Evolutionary conservation across 2,797 vertebrate genomes (phyloP).

Genomic region (Staurois parvus): DNA sequence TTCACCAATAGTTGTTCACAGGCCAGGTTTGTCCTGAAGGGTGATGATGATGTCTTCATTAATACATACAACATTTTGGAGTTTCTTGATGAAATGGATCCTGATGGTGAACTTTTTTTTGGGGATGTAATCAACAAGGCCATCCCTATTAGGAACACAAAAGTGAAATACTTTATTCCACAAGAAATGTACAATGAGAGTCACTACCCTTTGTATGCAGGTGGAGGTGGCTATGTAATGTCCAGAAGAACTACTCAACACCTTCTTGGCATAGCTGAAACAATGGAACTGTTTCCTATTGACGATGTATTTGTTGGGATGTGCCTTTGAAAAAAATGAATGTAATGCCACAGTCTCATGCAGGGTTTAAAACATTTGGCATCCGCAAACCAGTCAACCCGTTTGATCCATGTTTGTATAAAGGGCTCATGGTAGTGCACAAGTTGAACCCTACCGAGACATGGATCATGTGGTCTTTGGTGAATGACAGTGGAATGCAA

Average conservation of each 20-base stretch:
- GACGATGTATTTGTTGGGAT: slow-evolving; percentile 82
- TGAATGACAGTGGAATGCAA: slow-evolving; percentile 71
- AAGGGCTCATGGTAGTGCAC: slow-evolving; percentile 77
- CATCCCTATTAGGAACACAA: slow-evolving; percentile 75
- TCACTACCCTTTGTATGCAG: slow-evolving; percentile 77
- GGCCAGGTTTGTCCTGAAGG: slow-evolving; percentile 75
- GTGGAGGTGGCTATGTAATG: slow-evolving; percentile 80
- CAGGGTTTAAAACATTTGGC: slow-evolving; percentile 81
- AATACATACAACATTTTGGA: slow-evolving; percentile 77
- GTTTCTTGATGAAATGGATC: slow-evolving; percentile 72
- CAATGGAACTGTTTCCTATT: slow-evolving; percentile 77
- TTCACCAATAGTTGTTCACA: slow-evolving; percentile 69
- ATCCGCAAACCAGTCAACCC: slow-evolving; percentile 73
- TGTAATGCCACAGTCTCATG: slow-evolving; percentile 71
- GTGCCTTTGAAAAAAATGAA: slow-evolving; percentile 77
- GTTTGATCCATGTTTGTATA: slow-evolving; percentile 78
- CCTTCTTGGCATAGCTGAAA: slow-evolving; percentile 68
- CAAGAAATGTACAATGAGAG: slow-evolving; percentile 72
- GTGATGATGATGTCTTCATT: slow-evolving; percentile 79
- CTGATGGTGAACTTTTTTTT: slow-evolving; percentile 74
- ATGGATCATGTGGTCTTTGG: slow-evolving; percentile 82
- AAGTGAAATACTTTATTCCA: slow-evolving; percentile 79
- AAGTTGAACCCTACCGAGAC: slow-evolving; percentile 75
- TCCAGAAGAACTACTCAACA: slow-evolving; percentile 71
- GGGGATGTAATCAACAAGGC: slow-evolving; percentile 76